Evolutionary conservation across 2,888 invertebrate species (phyloP), one percentile per base, ranked within the genome.

Genomic region (Cistogaster globosa): DNA sequence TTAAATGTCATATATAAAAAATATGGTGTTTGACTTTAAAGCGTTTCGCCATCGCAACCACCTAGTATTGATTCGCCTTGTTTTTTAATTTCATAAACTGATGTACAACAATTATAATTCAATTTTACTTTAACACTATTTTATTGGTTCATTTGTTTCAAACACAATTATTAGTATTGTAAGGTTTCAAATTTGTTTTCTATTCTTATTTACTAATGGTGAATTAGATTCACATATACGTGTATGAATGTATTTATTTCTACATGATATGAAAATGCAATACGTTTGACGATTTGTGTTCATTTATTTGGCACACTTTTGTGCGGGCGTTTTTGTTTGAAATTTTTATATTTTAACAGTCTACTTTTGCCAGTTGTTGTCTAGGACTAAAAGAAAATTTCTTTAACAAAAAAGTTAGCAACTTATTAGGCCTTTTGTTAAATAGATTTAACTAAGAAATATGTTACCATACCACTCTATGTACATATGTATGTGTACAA

Each of bases 111-210:
- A 32, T 32, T 32, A 32, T 6, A 32, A 6, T 32, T 32, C 2
- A 7, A 26, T 8, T 32, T 32, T 32, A 6, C 32, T 32, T 32
- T 32, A 32, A 32, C 8, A 6, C 32, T 7, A 32, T 8, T 32
- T 7, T 32, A 32, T 32, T 32, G 32, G 8, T 32, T 32, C 32
- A 32, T 32, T 32, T 32, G 32, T 32, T 32, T 32, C 32, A 32
- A 32, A 32, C 32, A 32, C 32, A 32, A 32, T 32, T 8, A 8
- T 32, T 6, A 3, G n/a, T 55, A n/a, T 69, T 69, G 57, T 69
- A 69, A 45, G 62, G 51, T 63, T 74, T 62, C 62, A 20, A 53
- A 16, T 48, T 4, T 14, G 16, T 16, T 48, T 48, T 16, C 16
- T 48, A 1, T 48, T 48, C 32, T 42, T 2, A 42, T 48, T 48